Conservation (phyloP, 64 coral and sea anemone genomes). For the Trachythela sp. region DNA sequence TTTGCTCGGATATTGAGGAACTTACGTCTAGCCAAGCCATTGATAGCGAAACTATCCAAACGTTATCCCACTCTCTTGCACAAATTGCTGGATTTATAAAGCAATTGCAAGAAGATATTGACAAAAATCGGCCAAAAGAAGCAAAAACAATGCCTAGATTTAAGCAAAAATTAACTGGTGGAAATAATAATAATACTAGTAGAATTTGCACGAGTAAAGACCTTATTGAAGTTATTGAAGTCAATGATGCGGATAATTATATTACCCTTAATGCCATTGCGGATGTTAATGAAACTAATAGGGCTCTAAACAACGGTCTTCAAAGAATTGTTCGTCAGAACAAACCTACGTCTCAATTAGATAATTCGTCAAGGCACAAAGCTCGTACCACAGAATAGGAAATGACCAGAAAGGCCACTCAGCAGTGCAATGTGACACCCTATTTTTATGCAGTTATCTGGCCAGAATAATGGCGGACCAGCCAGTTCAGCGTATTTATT, state of each 20-base stretch:
- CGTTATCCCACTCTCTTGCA: neutral
- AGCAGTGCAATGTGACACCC: no score
- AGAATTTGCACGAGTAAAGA: neutral
- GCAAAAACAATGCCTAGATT: neutral
- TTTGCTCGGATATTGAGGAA: neutral
- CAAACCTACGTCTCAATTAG: neutral
- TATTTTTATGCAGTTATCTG: no score
- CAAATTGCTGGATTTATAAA: neutral
- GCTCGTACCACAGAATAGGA: no score
- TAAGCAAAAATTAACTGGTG: neutral
- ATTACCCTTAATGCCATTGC: neutral
- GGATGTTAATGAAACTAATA: no score
- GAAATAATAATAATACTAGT: neutral
- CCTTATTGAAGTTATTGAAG: neutral
- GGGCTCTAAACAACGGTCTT: no score
- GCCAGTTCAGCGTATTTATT: no score
- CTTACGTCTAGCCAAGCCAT: neutral
- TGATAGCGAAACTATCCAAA: neutral
- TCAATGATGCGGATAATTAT: neutral
- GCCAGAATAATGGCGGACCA: no score
- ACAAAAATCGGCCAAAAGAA: neutral
- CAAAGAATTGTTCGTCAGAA: neutral
- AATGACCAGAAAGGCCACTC: no score
- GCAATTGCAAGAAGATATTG: neutral
- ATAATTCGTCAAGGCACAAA: neutral